Base-by-base conservation (phyloP, 2,797 vertebrate species). In the Sarcoramphus papa region DNA sequence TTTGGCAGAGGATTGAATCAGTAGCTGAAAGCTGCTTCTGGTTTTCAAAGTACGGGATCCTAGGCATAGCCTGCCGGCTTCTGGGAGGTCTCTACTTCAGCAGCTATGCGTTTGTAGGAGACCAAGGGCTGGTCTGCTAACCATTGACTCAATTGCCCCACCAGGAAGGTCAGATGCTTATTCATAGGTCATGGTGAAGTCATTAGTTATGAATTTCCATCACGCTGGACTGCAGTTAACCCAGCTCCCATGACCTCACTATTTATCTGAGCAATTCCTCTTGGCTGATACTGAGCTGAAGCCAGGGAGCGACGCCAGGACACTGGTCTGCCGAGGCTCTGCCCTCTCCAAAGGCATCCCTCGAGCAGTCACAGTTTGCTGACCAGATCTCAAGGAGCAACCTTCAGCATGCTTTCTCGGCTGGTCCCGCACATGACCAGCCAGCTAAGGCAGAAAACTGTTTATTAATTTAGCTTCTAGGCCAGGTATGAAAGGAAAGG, bases 221-320 rank as follows among this genome's bases (percentile, higher is more conserved):
- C 83, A 47, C 0, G 0, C 54, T 70, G 80, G 62, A 30, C 45
- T 69, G 59, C 56, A 79, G 35, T 27, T 56, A 68, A 78, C 15
- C 7, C 72, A 68, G 62, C 62, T 92, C 76, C 63, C 7, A 1
- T 27, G 79, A 88, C 85, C 73, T 51, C 69, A 23, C 33, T 3
- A 4, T 69, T 89, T 31, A 51, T 51, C 59, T 67, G 47, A 79
- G 73, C 28, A 7, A 23, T 69, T 81, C 59, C 35, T 67, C 50
- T 18, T 1, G 40, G 30, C 40, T 76, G 45, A 51, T 2, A 16
- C 4, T 0, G 5, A 84, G 80, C 8, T 5, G 62, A 22, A 74
- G 40, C 45, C 67, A 5, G 0, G 5, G 60, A 47, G 35, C 0
- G 7, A 20, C 12, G 5, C 6, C 45, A 12, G 12, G 37, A 8